Evolutionary conservation across 2,888 invertebrate species (phyloP), one percentile per base, ranked within the genome.

Genomic region (Andrena bicolor): DNA sequence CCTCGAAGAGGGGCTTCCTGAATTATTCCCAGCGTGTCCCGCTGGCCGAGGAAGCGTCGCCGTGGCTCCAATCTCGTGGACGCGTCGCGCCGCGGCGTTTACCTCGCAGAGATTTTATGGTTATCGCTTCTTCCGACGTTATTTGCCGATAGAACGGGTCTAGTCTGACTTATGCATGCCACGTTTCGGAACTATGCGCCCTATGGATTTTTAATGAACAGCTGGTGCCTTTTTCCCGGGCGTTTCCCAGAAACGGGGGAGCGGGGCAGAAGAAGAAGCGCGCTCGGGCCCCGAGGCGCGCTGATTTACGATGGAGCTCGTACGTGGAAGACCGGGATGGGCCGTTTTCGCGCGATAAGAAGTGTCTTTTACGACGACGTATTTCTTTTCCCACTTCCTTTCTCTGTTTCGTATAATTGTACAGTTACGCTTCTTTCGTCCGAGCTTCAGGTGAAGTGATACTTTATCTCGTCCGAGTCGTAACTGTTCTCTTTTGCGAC

Each of bases 21-120:
- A 88, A 87, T 87, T 86, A 87, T 87, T 87, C 87, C 58, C 79
- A 7, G 30, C 84, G 86, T 86, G 88, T 88, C 80, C 61, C 74
- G 53, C 51, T 26, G 49, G 74, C 26, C 79, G 49, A 79, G 80
- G 76, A 82, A 80, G 60, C 79, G 75, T 82, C 80, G 77, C 20
- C 63, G 78, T 16, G 77, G 74, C 79, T 68, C 76, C 79, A 74
- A 85, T 86, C 84, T 81, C 72, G 68, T 69, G 84, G 83, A 76
- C 53, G 70, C 76, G 75, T 56, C 69, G 32, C 63, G 63, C 41
- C 71, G 75, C 51, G 61, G 76, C 69, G 85, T 85, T 82, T 74
- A 82, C 84, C 72, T 73, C 77, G 75, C 77, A 68, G 74, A 68
- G 83, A 60, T 82, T 86, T 86, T 80, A 78, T 68, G 63, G 66